Base-by-base conservation (phyloP, 2,113 vertebrate species). In the Pelodiscus sinensis region DNA sequence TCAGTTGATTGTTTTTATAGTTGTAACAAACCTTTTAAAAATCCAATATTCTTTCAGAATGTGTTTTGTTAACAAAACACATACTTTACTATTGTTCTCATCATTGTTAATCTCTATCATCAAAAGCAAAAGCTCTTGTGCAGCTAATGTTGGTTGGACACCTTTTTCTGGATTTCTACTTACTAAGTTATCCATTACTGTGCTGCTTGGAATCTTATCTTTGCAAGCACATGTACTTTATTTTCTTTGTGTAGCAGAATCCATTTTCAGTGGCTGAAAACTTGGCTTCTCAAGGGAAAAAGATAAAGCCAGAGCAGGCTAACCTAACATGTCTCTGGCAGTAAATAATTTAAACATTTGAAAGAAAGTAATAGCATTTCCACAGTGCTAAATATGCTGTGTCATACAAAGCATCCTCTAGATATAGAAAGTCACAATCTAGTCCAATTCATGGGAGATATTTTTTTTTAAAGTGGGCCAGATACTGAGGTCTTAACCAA, bases 391-490 rank as follows among this genome's bases (percentile, higher is more conserved):
- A 92, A 79, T 75, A 52, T 44, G 51, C 87, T 85, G 88, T 12
- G 13, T 38, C n/a, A 15, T 55, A 57, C 8, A 57, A 81, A 86
- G 82, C 88, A 83, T 89, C 75, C 86, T 81, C 62, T 68, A 62
- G 13, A 18, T 4, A 68, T 83, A 86, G 93, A 10, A 95, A 93
- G 91, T 91, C 77, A 44, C 78, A 65, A 91, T 88, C 93, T 91
- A 92, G 94, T 89, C 21, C 38, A 94, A 80, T 96, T 84, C 25
- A 85, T 93, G 91, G 94, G 87, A 80, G 87, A 95, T 94, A 94
- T 95, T 91, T 90, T 91, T 90, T 96, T 90, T 93, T 92, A 77
- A 44, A 25, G 12, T 38, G 73, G 24, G 73, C 21, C 73, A 77
- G 6, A 44, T 50, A 11, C 12, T 77, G 38, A 77, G 73, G 38